Evolutionary conservation across 1,140 invertebrate species (phyloP).

Genomic region (Tetraneura akinire): DNA sequence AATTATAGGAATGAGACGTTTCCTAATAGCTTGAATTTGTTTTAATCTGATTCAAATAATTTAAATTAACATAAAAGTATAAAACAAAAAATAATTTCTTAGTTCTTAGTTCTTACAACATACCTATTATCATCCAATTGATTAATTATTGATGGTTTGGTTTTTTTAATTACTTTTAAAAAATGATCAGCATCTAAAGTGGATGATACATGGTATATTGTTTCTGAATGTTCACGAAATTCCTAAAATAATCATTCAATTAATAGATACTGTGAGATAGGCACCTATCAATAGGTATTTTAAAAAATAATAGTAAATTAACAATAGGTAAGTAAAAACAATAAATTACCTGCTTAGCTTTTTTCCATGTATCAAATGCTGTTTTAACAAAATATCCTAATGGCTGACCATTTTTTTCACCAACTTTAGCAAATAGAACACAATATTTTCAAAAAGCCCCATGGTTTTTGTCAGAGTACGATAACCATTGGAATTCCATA

Average conservation of each 20-base stretch:
- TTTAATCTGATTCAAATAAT: not conserved
- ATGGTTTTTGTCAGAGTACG: not conserved
- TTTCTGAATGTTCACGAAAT: constrained; percentile 5
- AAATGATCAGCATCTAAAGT: not conserved
- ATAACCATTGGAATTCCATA: not conserved
- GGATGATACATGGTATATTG: not conserved
- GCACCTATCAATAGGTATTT: constrained; percentile 8
- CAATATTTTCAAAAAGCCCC: constrained; percentile 12
- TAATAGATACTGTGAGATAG: too few species aligned
- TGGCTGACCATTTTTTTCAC: not conserved
- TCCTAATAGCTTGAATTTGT: not conserved
- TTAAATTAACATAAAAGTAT: constrained; percentile 1
- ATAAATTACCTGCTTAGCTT: not conserved
- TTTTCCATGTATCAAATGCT: not conserved
- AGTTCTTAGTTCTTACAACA: not conserved
- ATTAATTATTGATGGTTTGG: not conserved
- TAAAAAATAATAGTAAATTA: constrained; percentile 6
- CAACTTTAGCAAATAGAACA: not conserved
- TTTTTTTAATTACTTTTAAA: not conserved
- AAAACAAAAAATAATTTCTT: constrained; percentile 1
- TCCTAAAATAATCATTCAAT: constrained; percentile 6
- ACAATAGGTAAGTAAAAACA: not conserved
- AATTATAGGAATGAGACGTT: constrained; percentile 9
- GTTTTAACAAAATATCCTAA: constrained; percentile 13
- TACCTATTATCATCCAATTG: not conserved